Conservation (phyloP, 2,113 vertebrate genomes). For the Orycteropus afer region DNA sequence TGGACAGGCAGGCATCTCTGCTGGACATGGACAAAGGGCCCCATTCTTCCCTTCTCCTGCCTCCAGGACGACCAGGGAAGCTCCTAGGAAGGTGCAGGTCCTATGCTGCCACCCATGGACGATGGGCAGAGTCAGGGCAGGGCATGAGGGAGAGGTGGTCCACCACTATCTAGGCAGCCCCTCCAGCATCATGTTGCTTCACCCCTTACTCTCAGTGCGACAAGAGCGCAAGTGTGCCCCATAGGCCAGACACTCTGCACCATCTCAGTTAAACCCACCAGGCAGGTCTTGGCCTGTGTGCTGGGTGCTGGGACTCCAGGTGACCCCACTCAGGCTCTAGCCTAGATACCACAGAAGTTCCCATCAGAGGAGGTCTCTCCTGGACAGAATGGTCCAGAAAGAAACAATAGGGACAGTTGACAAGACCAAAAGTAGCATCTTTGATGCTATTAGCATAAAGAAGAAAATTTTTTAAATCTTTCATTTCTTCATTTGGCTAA, state of each 20-base stretch:
- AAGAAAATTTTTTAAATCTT: not conserved
- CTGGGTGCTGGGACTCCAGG: too few relatives aligned
- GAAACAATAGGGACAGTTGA: not conserved
- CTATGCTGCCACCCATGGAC: not conserved
- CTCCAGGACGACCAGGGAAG: not conserved
- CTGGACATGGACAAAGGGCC: too few relatives aligned
- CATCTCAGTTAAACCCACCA: not conserved
- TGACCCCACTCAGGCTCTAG: not conserved
- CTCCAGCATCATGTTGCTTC: rapidly evolving
- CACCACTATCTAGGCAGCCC: rapidly evolving
- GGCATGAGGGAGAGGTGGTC: not conserved
- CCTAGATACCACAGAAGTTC: not conserved
- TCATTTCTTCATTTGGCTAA: not conserved
- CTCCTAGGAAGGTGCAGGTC: not conserved
- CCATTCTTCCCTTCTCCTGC: not conserved
- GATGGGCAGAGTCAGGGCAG: not conserved
- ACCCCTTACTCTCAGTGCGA: not conserved
- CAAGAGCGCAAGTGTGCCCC: not conserved
- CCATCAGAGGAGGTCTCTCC: rapidly evolving
- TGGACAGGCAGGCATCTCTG: not conserved
- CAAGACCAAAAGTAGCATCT: not conserved
- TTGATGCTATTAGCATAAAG: not conserved
- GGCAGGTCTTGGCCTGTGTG: not conserved
- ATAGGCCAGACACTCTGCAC: not conserved
- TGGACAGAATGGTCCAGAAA: not conserved